Base-by-base conservation (phyloP, 37 sponge, comb jelly and placozoan species). In the Halichondria panicea region DNA sequence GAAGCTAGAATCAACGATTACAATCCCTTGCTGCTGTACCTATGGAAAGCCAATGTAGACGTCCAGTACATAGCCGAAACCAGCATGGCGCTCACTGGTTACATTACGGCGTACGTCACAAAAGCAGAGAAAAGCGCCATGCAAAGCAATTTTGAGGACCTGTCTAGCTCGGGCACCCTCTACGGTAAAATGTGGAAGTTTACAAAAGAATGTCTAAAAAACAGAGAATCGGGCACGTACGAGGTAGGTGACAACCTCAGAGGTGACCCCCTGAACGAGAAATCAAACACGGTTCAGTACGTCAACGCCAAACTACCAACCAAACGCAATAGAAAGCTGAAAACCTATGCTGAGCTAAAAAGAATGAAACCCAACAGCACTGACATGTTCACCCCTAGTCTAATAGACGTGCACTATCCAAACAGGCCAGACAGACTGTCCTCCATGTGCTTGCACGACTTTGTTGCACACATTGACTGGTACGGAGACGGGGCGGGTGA, bases 31-130 rank as follows among this genome's bases (percentile, higher is more conserved):
- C 35, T 87, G 61, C 70, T 80, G 19, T 21, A 68, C 37, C 25
- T 80, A 40, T 87, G 87, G 88, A 81, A 76, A 64, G 82, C 82
- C 19, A 87, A 87, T 64, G 60, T 75, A 13, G 82, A 81, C 55
- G 25, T 87, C 5, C 88, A 75, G 54, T 87, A 56, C 43, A 55
- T 76, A 27, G 77, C 71, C 28, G 88, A 87, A 42, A 61, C 77
- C 5, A 71, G 74, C 9, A 50, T 81, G 44, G 74, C 83, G 7
- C 73, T 88, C 11, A 68, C 74, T 25, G 59, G 73, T 36, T 82
- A 88, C 64, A 79, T 88, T 2, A 82, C 67, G 55, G 83, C 74
- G 1, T 88, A 82, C 63, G 66, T 81, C 28, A 79, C 87, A 22
- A 86, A 86, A 63, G 87, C 87, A 48, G 87, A 86, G 50, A 70